Evolutionary conservation across 2,888 invertebrate genomes (phyloP), one percentile per base, ranked within the genome.

Genomic region (Gastracanthus pulcherrimus): DNA sequence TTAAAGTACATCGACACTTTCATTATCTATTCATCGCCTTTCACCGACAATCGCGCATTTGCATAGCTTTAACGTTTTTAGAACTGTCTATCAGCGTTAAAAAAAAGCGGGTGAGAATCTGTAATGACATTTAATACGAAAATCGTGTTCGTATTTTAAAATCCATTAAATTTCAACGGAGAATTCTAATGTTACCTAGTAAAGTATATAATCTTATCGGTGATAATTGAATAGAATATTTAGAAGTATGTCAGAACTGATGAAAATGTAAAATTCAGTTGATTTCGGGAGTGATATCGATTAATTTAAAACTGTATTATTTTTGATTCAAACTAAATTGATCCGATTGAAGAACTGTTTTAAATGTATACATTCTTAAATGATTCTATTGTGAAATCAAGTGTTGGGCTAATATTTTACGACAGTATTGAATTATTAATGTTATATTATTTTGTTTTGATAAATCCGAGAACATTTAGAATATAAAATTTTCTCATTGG

Each of bases 1-100:
- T 60, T 31, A 66, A 66, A 66, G 41, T 5, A 38, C 38, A 66
- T 41, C 41, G 41, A 66, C 41, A 66, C 41, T 66, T 66, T 16
- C 66, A 66, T 66, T 66, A 66, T 23, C 66, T 66, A 66, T 41
- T 66, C 66, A 36, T 60, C n/a, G 31, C n/a, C 51, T n/a, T 19
- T 60, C 3, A 6, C 3, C 29, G 29, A 29, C 29, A 6, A 13
- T 16, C 7, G 26, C 58, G 31, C 31, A 29, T 60, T 29, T 60
- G 31, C 58, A 60, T 60, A 16, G 26, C 58, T 60, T 26, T 16
- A 60, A 29, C 7, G 31, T 31, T 6, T 31, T 45, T 45, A 16
- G 45, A 13, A n/a, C n/a, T 2, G 19, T 60, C 60, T 1, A 34
- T 34, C 60, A n/a, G 60, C 16, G 16, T n/a, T n/a, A 34, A 60